A percentile compares a stretch with the other conserved stretches of the same genome.
Conservation (phyloP, 2,113 vertebrate species). For the Trichomycterus rosablanca region DNA sequence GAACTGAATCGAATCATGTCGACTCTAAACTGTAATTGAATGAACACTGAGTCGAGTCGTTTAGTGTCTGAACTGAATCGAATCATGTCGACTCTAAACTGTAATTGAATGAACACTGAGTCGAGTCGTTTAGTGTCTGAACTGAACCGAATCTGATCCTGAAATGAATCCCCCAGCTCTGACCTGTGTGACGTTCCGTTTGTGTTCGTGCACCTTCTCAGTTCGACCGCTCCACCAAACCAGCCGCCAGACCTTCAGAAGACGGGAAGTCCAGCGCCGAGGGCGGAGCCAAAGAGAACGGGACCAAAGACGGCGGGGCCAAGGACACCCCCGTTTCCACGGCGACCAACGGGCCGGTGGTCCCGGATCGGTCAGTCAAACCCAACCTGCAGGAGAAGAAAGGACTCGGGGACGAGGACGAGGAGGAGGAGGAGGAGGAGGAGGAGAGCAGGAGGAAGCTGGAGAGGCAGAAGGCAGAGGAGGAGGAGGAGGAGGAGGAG, state of each 20-base stretch:
- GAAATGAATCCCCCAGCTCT: no score
- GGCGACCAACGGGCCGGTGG: conserved; percentile 61
- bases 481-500: conserved; percentile 33
- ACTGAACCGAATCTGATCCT: no score
- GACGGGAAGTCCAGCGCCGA: conserved; percentile 60
- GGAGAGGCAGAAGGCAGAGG: conserved; percentile 48
- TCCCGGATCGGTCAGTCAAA: conserved; percentile 84
- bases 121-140: no score
- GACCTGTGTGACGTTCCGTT: no score
- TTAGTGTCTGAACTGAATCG: no score
- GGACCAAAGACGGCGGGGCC: conserved; percentile 49
- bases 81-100: no score
- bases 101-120: no score
- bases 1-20: no score
- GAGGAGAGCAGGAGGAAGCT: conserved; percentile 54
- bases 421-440: conserved; percentile 58
- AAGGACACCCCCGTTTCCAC: conserved; percentile 57
- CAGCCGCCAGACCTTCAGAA: conserved; percentile 63
- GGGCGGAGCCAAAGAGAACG: conserved; percentile 51
- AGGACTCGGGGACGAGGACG: conserved; percentile 56
- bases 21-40: no score
- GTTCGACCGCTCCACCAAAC: conserved; percentile 92
- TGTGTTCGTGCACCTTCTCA: conserved; percentile 44
- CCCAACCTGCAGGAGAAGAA: conserved; percentile 59
- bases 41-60: no score